These are phyloP conservation scores for Pseudochirops cupreus DNA, from an alignment of 2,797 vertebrate genomes.

Conservation along the genomic window DNA sequence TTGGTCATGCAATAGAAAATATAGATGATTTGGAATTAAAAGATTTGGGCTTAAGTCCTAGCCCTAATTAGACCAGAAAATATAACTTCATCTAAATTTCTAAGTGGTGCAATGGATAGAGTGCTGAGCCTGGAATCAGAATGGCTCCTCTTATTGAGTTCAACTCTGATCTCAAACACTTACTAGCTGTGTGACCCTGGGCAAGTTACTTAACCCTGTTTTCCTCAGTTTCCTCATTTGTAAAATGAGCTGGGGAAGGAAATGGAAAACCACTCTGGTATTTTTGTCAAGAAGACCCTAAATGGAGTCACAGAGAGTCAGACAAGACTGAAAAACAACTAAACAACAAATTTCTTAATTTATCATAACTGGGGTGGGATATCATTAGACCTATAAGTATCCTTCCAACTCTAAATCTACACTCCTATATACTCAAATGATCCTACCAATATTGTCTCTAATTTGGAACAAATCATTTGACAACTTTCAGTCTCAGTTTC, in stretches of 20 bases:
- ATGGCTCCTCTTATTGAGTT: neutral
- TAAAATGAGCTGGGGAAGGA: neutral
- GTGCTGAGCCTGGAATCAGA: neutral
- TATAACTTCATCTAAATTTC: neutral
- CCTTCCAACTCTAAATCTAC: neutral
- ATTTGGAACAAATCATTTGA: neutral
- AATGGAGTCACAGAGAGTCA: too few species aligned
- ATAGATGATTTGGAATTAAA: neutral
- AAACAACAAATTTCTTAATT: neutral
- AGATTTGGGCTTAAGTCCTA: neutral
- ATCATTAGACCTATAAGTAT: neutral
- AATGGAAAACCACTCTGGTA: too few species aligned
- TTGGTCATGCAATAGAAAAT: neutral
- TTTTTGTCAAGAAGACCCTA: too few species aligned
- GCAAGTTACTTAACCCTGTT: neutral
- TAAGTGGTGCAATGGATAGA: neutral
- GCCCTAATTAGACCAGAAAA: neutral
- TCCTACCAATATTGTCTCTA: neutral
- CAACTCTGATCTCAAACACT: neutral
- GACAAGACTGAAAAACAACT: too few species aligned
- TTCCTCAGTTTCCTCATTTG: neutral
- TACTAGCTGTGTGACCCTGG: neutral
- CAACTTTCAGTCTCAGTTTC: neutral
- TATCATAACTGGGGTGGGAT: neutral
- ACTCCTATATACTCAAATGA: neutral